A percentile compares a stretch with the other conserved stretches of the same genome.
phyloP scores from a whole-genome alignment of 2,888 invertebrate genomes.

The Drosophila putrida region DNA sequence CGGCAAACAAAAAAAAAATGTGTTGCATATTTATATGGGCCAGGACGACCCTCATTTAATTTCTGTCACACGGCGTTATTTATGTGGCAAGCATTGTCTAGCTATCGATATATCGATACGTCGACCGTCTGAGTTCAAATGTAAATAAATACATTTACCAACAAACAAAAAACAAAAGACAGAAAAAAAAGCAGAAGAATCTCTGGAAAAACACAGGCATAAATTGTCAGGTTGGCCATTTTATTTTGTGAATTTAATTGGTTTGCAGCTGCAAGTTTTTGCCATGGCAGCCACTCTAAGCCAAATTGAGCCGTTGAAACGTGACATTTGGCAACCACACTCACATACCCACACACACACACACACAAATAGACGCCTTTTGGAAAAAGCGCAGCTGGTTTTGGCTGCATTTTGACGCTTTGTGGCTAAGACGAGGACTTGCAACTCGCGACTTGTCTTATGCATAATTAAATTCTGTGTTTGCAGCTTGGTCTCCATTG shows the following conservation, averaged over 20 bases:
- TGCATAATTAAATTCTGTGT: constrained; percentile 62
- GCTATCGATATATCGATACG: constrained; percentile 54
- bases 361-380: not conserved
- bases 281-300: constrained; percentile 52
- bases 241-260: constrained; percentile 66
- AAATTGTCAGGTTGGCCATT: constrained; percentile 65
- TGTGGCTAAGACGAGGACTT: constrained; percentile 43
- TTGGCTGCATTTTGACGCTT: constrained; percentile 52
- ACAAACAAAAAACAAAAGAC: not conserved
- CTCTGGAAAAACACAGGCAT: constrained; percentile 22
- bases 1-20: constrained; percentile 26
- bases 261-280: constrained; percentile 57
- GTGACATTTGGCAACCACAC: constrained; percentile 65
- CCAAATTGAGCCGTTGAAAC: constrained; percentile 74
- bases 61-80: constrained; percentile 77
- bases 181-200: not conserved
- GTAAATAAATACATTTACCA: constrained; percentile 63
- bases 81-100: constrained; percentile 70
- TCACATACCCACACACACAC: constrained; percentile 3
- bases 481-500: constrained; percentile 44
- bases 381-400: constrained; percentile 54
- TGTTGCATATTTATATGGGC: constrained; percentile 58
- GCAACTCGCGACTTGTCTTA: constrained; percentile 51
- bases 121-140: constrained; percentile 36
- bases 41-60: constrained; percentile 73